phyloP scores from a whole-genome alignment of 1,140 invertebrate genomes.

The Hesperophylax magnus region DNA sequence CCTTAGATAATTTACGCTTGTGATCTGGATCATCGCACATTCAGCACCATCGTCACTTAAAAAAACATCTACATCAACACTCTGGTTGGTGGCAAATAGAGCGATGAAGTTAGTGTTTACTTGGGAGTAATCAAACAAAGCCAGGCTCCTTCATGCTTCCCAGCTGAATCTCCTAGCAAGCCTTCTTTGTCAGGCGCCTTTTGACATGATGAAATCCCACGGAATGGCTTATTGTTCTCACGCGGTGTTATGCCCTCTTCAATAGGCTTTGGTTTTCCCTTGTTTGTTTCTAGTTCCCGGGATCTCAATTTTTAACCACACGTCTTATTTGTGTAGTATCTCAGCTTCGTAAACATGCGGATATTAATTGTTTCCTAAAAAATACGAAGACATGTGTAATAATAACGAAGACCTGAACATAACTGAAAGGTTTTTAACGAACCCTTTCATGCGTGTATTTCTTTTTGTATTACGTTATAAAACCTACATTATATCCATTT shows the following conservation, averaged over 20 bases:
- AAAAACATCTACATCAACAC: neutral
- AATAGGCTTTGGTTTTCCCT: neutral
- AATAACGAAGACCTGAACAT: too few species aligned
- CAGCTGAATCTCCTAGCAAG: neutral
- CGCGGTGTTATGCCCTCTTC: neutral
- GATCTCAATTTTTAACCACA: neutral
- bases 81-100: neutral
- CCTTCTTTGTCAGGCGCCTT: neutral
- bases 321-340: neutral
- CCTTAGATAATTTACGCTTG: too few species aligned
- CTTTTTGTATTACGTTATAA: too few species aligned
- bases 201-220: slow-evolving; percentile 14
- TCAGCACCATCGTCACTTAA: too few species aligned
- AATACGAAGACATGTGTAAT: too few species aligned
- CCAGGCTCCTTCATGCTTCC: neutral
- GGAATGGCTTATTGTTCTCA: slow-evolving; percentile 11
- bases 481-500: too few species aligned
- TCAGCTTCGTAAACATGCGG: too few species aligned
- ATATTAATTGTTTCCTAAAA: too few species aligned
- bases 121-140: slow-evolving; percentile 13
- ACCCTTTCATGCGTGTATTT: too few species aligned
- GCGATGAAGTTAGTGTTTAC: neutral
- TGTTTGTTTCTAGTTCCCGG: neutral
- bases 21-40: too few species aligned
- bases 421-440: too few species aligned